These are phyloP conservation scores for Phaonia tiefii DNA, from an alignment of 2,888 invertebrate genomes.

Conservation along the genomic window DNA sequence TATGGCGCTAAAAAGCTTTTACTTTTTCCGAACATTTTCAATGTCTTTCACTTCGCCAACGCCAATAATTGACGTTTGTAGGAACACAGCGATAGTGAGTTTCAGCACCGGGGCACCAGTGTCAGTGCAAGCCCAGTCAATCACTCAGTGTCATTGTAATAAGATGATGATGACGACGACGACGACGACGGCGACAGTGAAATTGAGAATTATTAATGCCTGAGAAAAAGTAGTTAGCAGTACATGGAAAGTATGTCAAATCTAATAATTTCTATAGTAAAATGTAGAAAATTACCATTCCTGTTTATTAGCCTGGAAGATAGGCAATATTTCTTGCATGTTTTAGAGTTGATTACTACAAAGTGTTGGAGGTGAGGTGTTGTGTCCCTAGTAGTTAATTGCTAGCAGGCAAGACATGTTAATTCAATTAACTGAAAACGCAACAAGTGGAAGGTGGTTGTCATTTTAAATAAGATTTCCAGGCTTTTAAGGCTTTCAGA, in stretches of 20 bases:
- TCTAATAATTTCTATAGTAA: not conserved
- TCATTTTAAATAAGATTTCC: no score
- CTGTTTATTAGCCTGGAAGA: not conserved
- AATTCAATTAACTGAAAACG: no score
- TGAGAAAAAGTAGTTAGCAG: not conserved
- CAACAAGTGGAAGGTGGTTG: no score
- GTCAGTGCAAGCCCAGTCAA: not conserved
- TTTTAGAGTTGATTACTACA: no score
- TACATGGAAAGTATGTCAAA: slow-evolving; percentile 8
- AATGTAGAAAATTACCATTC: no score
- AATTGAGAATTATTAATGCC: no score
- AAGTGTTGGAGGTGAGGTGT: no score
- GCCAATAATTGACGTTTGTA: no score
- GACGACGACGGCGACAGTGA: not conserved
- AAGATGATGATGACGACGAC: not conserved
- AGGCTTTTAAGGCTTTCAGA: no score
- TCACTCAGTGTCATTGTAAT: not conserved
- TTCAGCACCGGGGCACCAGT: not conserved
- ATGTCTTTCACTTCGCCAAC: not conserved
- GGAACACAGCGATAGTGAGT: no score
- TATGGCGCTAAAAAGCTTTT: slow-evolving; percentile 25
- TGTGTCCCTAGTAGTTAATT: no score
- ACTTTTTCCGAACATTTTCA: not conserved
- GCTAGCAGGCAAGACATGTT: no score
- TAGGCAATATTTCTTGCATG: slow-evolving; percentile 6